These are phyloP conservation scores for Acropora yongei DNA, from an alignment of 64 coral and sea anemone genomes.

Conservation along the genomic window DNA sequence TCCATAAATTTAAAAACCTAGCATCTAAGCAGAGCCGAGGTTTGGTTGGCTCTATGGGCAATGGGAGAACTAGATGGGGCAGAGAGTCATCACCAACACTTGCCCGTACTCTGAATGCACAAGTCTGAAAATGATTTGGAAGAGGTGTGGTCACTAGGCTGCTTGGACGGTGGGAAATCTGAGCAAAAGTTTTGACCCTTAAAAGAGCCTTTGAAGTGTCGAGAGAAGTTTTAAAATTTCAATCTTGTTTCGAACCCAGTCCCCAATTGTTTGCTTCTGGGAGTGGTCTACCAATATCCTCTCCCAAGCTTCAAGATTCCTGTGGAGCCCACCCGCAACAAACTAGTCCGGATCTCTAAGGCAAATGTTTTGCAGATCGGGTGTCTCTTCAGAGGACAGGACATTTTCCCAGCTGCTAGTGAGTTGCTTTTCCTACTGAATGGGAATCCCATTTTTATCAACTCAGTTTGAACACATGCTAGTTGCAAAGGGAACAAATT, in stretches of 20 bases:
- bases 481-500: not conserved
- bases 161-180: not conserved
- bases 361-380: constrained; percentile 17
- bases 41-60: constrained; percentile 44
- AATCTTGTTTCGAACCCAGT: constrained; percentile 34
- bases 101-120: constrained; percentile 13
- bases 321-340: constrained; percentile 17
- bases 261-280: not conserved
- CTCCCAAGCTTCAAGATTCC: constrained; percentile 22
- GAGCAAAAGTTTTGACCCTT: constrained; percentile 5
- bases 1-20: constrained; percentile 48
- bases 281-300: constrained; percentile 6
- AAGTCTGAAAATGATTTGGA: constrained; percentile 17
- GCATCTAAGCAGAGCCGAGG: constrained; percentile 27
- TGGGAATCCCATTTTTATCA: constrained; percentile 30
- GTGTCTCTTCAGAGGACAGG: not conserved
- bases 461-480: constrained; percentile 13
- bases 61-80: constrained; percentile 27
- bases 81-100: not conserved
- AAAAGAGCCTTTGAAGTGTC: constrained; percentile 1
- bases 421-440: constrained; percentile 25
- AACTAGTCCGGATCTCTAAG: constrained; percentile 43
- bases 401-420: not conserved
- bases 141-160: constrained; percentile 12
- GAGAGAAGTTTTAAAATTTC: constrained; percentile 25